Percentiles rank a stretch among this genome's conserved stretches.
Evolutionary conservation across 2,797 vertebrate species (phyloP).

Genomic region (Danio jaintianensis): DNA sequence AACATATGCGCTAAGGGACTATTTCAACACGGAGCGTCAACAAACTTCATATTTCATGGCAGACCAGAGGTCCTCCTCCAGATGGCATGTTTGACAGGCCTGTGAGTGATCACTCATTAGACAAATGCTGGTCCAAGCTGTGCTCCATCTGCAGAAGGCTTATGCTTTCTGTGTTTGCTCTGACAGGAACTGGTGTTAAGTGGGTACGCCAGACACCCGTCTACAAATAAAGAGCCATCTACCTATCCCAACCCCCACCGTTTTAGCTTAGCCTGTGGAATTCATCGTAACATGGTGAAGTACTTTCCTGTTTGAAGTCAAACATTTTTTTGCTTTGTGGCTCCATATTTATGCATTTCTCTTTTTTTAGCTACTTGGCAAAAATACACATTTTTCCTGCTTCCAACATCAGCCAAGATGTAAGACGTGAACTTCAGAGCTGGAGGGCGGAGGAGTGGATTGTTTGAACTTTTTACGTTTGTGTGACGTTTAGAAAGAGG

Average conservation of each 20-base stretch:
- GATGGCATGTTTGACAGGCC: constrained; percentile 72
- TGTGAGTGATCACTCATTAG: constrained; percentile 76
- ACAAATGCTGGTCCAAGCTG: constrained; percentile 75
- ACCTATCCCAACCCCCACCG: constrained; percentile 9
- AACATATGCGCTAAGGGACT: constrained; percentile 26
- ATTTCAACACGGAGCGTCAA: neutral
- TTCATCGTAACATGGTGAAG: neutral
- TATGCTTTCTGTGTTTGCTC: constrained; percentile 66
- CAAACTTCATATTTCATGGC: constrained; percentile 9
- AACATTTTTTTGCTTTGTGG: constrained; percentile 11
- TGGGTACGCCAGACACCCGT: constrained; percentile 72
- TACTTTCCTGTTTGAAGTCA: neutral
- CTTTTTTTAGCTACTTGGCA: constrained; percentile 4
- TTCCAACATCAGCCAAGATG: constrained; percentile 14
- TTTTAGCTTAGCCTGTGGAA: neutral
- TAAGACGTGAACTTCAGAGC: constrained; percentile 17
- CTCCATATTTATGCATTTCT: neutral
- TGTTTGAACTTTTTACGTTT: constrained; percentile 32
- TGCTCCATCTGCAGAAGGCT: constrained; percentile 67
- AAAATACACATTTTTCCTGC: neutral
- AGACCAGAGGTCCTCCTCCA: constrained; percentile 64
- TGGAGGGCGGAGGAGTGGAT: neutral
- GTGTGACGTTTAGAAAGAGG: constrained; percentile 20
- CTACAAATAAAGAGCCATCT: constrained; percentile 74
- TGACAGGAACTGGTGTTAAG: constrained; percentile 74